Conservation (phyloP, 2,113 vertebrate genomes). For the Phocoena phocoena region DNA sequence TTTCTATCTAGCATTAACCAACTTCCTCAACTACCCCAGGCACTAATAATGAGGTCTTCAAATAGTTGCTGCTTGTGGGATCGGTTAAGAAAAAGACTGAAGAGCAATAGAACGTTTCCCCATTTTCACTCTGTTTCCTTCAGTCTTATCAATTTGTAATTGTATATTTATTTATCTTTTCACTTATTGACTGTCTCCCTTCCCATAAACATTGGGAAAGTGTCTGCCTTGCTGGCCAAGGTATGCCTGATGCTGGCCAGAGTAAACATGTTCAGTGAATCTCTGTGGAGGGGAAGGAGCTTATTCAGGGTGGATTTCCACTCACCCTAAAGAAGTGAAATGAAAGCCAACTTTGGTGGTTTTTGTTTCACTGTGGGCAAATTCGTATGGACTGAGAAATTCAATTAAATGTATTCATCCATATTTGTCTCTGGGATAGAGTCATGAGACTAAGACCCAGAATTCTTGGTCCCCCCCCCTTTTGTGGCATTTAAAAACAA, state of each 20-base stretch:
- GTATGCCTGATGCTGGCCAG: too few relatives aligned
- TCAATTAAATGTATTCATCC: conserved; percentile 27
- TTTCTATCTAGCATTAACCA: neutral
- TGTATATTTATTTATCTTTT: neutral
- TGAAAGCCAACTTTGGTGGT: neutral
- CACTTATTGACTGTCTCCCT: neutral
- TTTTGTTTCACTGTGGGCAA: conserved; percentile 23
- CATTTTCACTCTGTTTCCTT: neutral
- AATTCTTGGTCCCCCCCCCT: neutral
- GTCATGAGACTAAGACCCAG: neutral
- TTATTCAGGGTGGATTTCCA: neutral
- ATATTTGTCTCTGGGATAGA: conserved; percentile 39
- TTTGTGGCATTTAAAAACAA: conserved; percentile 14
- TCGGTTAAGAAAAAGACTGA: neutral
- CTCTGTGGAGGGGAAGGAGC: neutral
- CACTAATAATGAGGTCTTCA: neutral
- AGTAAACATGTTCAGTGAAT: neutral
- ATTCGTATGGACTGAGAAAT: conserved; percentile 46
- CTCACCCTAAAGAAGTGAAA: neutral
- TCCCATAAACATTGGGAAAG: neutral
- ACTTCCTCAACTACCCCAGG: neutral
- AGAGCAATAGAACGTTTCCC: neutral
- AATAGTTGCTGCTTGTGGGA: neutral
- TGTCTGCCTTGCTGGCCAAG: neutral
- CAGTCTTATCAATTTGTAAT: neutral